Conservation (phyloP, 53 echinoderm and acorn worm species). For the Echinometra lucunter region DNA sequence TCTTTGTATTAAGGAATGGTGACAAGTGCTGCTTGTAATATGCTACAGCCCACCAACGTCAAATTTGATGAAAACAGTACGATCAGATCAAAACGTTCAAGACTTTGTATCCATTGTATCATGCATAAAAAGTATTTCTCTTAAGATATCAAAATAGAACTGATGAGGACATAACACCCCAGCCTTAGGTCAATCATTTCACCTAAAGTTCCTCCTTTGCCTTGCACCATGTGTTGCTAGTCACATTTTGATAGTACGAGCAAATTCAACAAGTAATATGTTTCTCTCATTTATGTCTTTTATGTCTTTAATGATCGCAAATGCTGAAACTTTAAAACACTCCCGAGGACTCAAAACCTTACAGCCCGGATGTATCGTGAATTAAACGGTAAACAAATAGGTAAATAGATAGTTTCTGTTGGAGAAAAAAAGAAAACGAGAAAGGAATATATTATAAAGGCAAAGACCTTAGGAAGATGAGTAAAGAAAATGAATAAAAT, state of each 20-base stretch:
- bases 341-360: too few relatives aligned
- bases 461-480: background rate
- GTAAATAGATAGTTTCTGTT: too few relatives aligned
- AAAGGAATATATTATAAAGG: background rate
- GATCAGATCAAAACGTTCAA: constrained; percentile 1
- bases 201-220: too few relatives aligned
- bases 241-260: too few relatives aligned
- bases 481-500: background rate
- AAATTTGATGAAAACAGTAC: background rate
- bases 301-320: too few relatives aligned
- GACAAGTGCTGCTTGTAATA: background rate
- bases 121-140: background rate
- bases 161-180: background rate
- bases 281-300: too few relatives aligned
- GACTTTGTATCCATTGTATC: background rate
- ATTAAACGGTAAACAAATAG: too few relatives aligned
- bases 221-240: too few relatives aligned
- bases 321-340: too few relatives aligned
- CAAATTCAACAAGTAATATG: too few relatives aligned
- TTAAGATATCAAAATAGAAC: background rate
- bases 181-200: too few relatives aligned
- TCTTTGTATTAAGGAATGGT: constrained; percentile 33
- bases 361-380: too few relatives aligned
- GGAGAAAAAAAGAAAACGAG: background rate
- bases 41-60: background rate